These are phyloP conservation scores for Syrmaticus mikado DNA, from an alignment of 2,113 vertebrate genomes.

Conservation along the genomic window DNA sequence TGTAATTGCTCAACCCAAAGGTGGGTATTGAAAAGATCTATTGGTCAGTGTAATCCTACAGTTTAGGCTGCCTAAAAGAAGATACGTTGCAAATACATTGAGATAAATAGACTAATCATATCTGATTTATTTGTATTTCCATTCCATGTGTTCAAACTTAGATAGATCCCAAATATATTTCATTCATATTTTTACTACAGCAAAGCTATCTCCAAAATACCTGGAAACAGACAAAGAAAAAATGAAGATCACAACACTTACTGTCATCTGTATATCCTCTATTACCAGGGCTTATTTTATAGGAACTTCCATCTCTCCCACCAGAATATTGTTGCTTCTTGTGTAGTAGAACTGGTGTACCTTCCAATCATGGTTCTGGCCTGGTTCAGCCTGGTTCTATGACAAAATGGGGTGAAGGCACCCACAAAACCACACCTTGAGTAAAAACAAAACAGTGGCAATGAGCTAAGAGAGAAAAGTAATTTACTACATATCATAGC, in stretches of 20 bases:
- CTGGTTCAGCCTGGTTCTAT: too few species aligned
- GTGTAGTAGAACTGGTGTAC: neutral
- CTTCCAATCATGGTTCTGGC: neutral
- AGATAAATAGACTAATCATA: neutral
- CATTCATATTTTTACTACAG: neutral
- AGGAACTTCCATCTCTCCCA: neutral
- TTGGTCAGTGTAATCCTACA: neutral
- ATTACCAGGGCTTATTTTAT: neutral
- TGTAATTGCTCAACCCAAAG: neutral
- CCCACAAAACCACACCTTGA: too few species aligned
- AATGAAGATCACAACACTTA: neutral
- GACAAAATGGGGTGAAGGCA: too few species aligned
- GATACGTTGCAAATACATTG: neutral
- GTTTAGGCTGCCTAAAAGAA: neutral
- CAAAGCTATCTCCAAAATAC: neutral
- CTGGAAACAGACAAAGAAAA: neutral
- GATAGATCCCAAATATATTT: neutral
- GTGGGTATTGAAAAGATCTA: neutral
- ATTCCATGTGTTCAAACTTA: too few species aligned
- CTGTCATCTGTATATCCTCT: neutral
- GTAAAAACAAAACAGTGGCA: too few species aligned
- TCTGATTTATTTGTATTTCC: neutral
- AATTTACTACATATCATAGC: too few species aligned
- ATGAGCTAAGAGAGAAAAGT: too few species aligned
- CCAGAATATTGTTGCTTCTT: neutral